Base-by-base conservation (phyloP, 2,888 invertebrate genomes). In the Aphidius colemani region DNA sequence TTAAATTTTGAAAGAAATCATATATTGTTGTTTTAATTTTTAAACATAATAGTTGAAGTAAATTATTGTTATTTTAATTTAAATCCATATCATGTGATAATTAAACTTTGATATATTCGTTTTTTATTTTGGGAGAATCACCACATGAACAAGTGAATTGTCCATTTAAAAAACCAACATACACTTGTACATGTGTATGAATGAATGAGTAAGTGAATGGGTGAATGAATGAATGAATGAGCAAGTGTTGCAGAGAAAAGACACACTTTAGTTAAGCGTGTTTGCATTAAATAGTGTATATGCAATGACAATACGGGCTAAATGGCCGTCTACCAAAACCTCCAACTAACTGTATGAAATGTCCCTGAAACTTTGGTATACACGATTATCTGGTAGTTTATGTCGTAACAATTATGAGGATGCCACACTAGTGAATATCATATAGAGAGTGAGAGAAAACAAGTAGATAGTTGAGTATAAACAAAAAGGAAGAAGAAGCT, bases 361-460 rank as follows among this genome's bases (percentile, higher is more conserved):
- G 78, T 76, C 77, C 57, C 46, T 73, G 74, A 80, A 81, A 81
- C 78, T 81, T 81, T 80, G 78, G 72, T 69, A 66, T 72, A 79
- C 78, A 74, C 81, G 79, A 82, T 81, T 82, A 82, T 82, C 81
- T 77, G 76, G 75, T 67, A 78, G 81, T 79, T 80, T 80, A 79
- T 78, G 80, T 78, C 78, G 79, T 78, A 80, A 80, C 80, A 80
- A 80, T 80, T 80, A 81, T 77, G 79, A 75, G 78, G 74, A 75
- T 80, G 80, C 78, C 78, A 79, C 78, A 79, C 77, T 72, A 75
- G 30, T 30, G 75, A 69, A 76, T 80, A 80, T 81, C 81, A 75
- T 73, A 75, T 30, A 30, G 30, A 30, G 5, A 30, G 30, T 30
- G 2, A 76, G 73, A 59, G 46, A 49, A 50, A 40, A 46, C 59